Evolutionary conservation across 2,797 vertebrate species (phyloP), one percentile per base, ranked within the genome.

Genomic region (Phyllotis vaccarum): DNA sequence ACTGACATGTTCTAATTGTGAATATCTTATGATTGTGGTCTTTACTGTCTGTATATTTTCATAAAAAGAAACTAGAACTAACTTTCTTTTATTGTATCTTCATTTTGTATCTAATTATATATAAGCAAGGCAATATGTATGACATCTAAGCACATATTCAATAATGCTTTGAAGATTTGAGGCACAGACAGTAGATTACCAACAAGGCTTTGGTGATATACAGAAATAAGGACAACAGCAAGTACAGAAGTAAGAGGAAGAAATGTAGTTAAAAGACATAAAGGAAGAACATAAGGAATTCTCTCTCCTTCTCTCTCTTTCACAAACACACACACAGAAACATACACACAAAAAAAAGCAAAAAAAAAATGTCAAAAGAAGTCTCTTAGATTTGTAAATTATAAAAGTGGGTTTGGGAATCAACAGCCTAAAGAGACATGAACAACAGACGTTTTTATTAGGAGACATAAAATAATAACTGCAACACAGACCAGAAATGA

Each of bases 81-180:
- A 4, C 75, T 86, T 8, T 60, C 43, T 92, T 91, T 94, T 52
- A 40, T 76, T 78, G 7, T 56, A 29, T 90, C 92, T 90, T 79
- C 31, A 70, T 62, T 88, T 91, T 68, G 5, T 68, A 74, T 83
- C 40, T 37, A 49, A 92, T 64, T 3, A n/a, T 40, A 89, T 6
- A 62, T 0, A 49, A 19, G 0, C 2, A 49, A n/a, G 56, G 13
- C 0, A 89, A 27, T 76, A 34, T 27, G 1, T 9, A 58, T 21
- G 17, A 58, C 16, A 27, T 13, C 19, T 74, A 19, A 43, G 9
- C 8, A 43, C 2, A 58, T 31, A 88, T 43, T 60, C 37, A 58
- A 75, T 21, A 46, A 40, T 75, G 19, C 12, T 64, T 62, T 37
- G 34, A 78, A 24, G 22, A 52, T 64, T 64, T 64, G 5, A 49